These are phyloP conservation scores for Morpho achilles DNA, from an alignment of 2,888 invertebrate genomes.

Conservation along the genomic window DNA sequence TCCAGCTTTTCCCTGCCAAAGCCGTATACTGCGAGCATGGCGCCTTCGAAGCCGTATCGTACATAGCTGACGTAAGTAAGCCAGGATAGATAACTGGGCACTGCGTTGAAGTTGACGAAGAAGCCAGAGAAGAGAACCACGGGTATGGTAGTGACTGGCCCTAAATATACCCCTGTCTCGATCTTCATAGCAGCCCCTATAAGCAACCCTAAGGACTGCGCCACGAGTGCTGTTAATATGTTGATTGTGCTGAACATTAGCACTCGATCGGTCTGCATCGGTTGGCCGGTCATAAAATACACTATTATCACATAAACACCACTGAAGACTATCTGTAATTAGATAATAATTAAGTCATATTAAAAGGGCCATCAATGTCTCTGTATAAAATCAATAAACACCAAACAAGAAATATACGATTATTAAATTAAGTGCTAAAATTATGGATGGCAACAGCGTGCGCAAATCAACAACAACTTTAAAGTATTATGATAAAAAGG, in stretches of 20 bases:
- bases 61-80: constrained; percentile 94
- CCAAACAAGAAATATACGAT: too few relatives aligned
- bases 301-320: constrained; percentile 93
- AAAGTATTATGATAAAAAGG: too few relatives aligned
- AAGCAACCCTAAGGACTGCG: constrained; percentile 94
- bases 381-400: too few relatives aligned
- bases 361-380: too few relatives aligned
- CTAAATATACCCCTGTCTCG: constrained; percentile 87
- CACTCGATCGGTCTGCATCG: constrained; percentile 91
- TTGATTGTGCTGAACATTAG: constrained; percentile 86
- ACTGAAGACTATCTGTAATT: constrained; percentile 87
- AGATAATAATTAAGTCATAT: neutral
- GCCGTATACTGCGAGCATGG: constrained; percentile 95
- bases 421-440: too few relatives aligned
- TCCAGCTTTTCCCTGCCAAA: constrained; percentile 88
- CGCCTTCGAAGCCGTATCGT: constrained; percentile 93
- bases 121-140: constrained; percentile 96
- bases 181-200: constrained; percentile 95
- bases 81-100: constrained; percentile 93
- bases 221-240: constrained; percentile 92
- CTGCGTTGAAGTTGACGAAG: constrained; percentile 94
- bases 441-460: too few relatives aligned
- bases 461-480: too few relatives aligned
- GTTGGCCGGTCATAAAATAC: constrained; percentile 97
- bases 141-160: constrained; percentile 94